A percentile compares a stretch with the other conserved stretches of the same genome.
Evolutionary conservation across 2,888 invertebrate genomes (phyloP).

Genomic region (Diplolepis rosae): DNA sequence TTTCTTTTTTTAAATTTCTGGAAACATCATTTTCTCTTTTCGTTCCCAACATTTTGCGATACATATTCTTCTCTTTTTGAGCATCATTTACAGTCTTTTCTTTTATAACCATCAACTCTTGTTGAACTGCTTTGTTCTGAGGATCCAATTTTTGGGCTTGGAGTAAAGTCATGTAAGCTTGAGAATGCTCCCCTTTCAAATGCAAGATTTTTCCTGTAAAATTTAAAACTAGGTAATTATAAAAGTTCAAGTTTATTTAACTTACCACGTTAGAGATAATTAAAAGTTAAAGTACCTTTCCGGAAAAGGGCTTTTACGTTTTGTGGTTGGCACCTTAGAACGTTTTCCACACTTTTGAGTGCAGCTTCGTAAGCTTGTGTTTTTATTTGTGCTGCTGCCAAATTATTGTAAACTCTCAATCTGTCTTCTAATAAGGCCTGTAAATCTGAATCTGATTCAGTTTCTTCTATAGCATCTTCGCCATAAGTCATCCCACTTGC

Average conservation of each 20-base stretch:
- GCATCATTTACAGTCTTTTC: constrained; percentile 77
- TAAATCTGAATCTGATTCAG: constrained; percentile 76
- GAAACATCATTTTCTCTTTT: constrained; percentile 39
- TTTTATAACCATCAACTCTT: constrained; percentile 77
- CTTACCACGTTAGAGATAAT: neutral
- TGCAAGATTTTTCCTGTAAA: constrained; percentile 77
- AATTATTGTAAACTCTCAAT: constrained; percentile 90
- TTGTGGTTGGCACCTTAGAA: constrained; percentile 87
- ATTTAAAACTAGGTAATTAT: neutral
- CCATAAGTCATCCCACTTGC: constrained; percentile 78
- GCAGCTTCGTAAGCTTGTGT: constrained; percentile 90
- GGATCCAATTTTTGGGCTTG: constrained; percentile 81
- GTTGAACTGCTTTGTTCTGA: constrained; percentile 78
- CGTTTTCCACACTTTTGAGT: constrained; percentile 86
- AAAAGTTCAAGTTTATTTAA: neutral
- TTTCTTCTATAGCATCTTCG: constrained; percentile 72
- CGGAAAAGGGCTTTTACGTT: constrained; percentile 94
- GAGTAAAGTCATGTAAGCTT: constrained; percentile 81
- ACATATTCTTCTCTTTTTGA: constrained; percentile 78
- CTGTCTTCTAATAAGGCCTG: constrained; percentile 85
- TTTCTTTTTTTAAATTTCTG: constrained; percentile 36
- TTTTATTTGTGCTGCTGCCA: constrained; percentile 94
- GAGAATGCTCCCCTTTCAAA: constrained; percentile 81
- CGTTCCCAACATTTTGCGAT: constrained; percentile 79
- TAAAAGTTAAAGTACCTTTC: constrained; percentile 78